Percentiles rank a stretch among this genome's conserved stretches.
Conservation (phyloP, 2,797 vertebrate species). For the Syndactyla subalaris region DNA sequence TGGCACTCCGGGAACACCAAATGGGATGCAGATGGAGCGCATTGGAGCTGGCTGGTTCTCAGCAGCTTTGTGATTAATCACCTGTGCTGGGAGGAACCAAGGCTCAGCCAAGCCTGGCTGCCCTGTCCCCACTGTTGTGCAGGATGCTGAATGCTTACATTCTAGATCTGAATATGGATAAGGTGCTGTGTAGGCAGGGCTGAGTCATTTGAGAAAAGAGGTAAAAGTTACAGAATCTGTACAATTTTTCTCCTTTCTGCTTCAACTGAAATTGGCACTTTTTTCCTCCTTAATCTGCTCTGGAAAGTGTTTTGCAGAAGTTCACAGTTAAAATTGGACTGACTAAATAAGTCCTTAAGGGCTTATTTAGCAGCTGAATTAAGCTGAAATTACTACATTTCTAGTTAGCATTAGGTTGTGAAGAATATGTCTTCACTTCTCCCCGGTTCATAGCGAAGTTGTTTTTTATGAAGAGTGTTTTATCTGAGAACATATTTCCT, state of each 20-base stretch:
- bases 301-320: conserved; percentile 8
- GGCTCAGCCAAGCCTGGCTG: not conserved
- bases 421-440: conserved; percentile 28
- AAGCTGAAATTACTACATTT: conserved; percentile 36
- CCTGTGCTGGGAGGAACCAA: conserved; percentile 35
- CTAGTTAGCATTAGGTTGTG: not conserved
- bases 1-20: conserved; percentile 67
- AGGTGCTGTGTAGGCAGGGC: not conserved
- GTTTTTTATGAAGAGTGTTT: not conserved
- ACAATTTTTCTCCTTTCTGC: not conserved
- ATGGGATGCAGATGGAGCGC: conserved; percentile 68
- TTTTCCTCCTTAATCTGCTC: conserved; percentile 31
- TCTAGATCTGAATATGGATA: not conserved
- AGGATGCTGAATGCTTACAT: not conserved
- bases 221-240: not conserved
- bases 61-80: conserved; percentile 68
- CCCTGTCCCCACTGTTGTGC: not conserved
- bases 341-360: not conserved
- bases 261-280: not conserved
- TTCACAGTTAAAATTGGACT: conserved; percentile 25
- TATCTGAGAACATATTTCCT: conserved; percentile 40
- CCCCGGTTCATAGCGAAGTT: not conserved
- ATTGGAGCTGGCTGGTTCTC: conserved; percentile 55
- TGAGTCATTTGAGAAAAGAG: not conserved
- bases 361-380: conserved; percentile 11